Evolutionary conservation across 2,113 vertebrate genomes (phyloP), one percentile per base, ranked within the genome.

Genomic region (Aepyceros melampus): DNA sequence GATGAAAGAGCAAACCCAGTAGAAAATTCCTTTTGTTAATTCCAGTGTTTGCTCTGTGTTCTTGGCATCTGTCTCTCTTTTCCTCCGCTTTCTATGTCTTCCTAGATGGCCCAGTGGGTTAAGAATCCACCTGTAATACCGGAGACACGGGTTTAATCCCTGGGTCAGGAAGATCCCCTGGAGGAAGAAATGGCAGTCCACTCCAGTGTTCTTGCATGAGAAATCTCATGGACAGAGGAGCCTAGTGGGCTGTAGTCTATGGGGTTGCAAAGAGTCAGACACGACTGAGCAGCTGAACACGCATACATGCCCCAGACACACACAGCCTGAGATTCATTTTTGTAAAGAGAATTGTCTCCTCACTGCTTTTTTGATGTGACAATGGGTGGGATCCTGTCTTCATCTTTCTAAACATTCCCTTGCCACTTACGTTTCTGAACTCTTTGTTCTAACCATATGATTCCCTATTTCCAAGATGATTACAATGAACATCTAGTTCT

Each of bases 401-500:
- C 1, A 3, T 3, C 12, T 21, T 12, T 17, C 29, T 11, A 31
- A 25, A 13, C 21, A 7, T 3, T 2, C 3, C 23, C 8, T 36
- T 43, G 55, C 14, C 29, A 10, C n/a, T 17, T 76, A 31, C 53
- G 53, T 7, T 85, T 92, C 56, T 85, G 4, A 86, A 79, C 31
- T 95, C 47, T 94, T 56, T 85, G 83, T 40, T 94, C 87, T 71
- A 62, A 15, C 47, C 55, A 45, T 82, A 51, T 71, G 7, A 7
- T 89, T 78, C 15, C 36, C 3, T 27, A 0, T 67, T 89, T 96
- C 27, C 51, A 67, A 93, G 95, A 92, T 29, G 71, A 83, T 60
- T 33, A 21, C 81, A 86, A 58, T 16, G 90, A 17, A 76, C 13
- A 56, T 33, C 76, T 93, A 91, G 87, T 94, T 74, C 78, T 47